phyloP scores from a whole-genome alignment of 2,113 vertebrate species.

The Empidonax traillii region DNA sequence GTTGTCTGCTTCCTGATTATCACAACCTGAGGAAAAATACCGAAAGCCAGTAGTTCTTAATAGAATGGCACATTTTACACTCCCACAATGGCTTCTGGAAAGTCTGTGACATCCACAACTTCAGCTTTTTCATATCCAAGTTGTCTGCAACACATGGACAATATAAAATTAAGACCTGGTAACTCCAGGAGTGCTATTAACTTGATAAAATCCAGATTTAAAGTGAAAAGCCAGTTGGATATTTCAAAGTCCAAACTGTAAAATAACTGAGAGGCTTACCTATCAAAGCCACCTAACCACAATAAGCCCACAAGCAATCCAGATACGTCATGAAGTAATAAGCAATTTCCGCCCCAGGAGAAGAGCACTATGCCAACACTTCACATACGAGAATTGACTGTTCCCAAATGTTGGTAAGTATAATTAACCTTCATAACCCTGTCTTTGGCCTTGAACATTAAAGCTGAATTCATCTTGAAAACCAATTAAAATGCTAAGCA shows the following conservation, averaged over 20 bases:
- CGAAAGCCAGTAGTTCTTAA: neutral
- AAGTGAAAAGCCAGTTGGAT: neutral
- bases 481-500: slow-evolving; percentile 60
- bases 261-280: neutral
- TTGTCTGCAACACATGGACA: neutral
- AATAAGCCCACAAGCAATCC: neutral
- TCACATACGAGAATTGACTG: neutral
- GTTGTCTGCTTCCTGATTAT: neutral
- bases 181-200: neutral
- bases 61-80: rapidly evolving
- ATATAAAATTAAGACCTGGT: neutral
- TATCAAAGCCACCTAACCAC: neutral
- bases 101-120: neutral
- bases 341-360: neutral
- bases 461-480: slow-evolving; percentile 29
- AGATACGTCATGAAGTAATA: neutral
- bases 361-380: neutral
- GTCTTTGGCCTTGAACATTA: slow-evolving; percentile 1
- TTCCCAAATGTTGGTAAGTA: neutral
- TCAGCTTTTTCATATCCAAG: neutral
- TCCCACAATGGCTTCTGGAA: neutral
- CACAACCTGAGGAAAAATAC: neutral
- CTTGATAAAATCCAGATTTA: neutral
- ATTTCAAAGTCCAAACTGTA: neutral
- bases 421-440: slow-evolving; percentile 44